Conservation (phyloP, 2,888 invertebrate genomes). For the Hemistola chrysoprasaria region DNA sequence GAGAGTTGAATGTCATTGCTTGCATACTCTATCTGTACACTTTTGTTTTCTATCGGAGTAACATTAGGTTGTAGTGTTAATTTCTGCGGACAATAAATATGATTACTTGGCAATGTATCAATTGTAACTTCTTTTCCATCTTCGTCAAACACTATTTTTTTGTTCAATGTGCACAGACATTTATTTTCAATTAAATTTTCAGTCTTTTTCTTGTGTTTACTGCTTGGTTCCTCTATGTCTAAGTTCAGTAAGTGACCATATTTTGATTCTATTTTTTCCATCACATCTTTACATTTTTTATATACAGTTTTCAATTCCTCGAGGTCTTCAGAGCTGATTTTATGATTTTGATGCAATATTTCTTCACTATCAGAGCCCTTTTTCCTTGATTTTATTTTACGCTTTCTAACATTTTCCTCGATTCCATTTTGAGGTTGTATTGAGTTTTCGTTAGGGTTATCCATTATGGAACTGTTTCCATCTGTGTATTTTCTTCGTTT, state of each 20-base stretch:
- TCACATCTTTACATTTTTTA: constrained; percentile 57
- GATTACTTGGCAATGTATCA: constrained; percentile 38
- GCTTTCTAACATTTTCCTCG: constrained; percentile 8
- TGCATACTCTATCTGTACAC: constrained; percentile 51
- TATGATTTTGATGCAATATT: constrained; percentile 8
- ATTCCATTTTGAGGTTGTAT: background rate
- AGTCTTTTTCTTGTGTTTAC: constrained; percentile 14
- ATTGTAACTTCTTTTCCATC: constrained; percentile 50
- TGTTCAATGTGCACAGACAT: constrained; percentile 55
- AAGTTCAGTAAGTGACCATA: constrained; percentile 65
- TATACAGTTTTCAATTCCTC: constrained; percentile 59
- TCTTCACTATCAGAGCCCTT: constrained; percentile 18
- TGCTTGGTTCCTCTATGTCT: constrained; percentile 22
- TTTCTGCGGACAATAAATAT: constrained; percentile 57
- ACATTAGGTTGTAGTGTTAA: constrained; percentile 15
- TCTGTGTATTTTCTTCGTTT: background rate
- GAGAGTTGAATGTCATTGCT: constrained; percentile 43
- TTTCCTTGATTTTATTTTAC: constrained; percentile 23
- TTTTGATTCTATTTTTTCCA: constrained; percentile 61
- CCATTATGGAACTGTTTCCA: background rate
- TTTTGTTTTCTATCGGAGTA: constrained; percentile 18
- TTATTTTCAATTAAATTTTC: constrained; percentile 23
- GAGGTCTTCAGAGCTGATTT: constrained; percentile 51
- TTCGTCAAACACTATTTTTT: constrained; percentile 67
- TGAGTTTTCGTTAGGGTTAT: background rate